Percentiles rank a stretch among this genome's conserved stretches.
Conservation (phyloP, 2,888 invertebrate species). For the Odiellus spinosus region DNA sequence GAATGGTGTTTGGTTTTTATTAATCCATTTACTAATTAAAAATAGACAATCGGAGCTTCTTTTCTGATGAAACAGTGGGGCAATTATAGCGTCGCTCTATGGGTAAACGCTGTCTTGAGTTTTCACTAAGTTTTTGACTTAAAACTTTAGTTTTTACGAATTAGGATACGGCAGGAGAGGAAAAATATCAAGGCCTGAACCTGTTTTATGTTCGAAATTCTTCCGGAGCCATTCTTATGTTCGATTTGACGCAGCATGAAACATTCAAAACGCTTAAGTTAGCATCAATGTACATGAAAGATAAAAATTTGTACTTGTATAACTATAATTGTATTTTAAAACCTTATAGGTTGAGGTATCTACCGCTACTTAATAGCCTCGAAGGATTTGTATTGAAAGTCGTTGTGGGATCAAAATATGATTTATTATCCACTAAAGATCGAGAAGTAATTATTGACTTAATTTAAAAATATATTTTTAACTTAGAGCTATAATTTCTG, state of each 20-base stretch:
- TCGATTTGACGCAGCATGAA: not conserved
- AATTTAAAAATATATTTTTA: not conserved
- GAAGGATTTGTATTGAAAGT: slow-evolving; percentile 9
- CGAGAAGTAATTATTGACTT: slow-evolving; percentile 5
- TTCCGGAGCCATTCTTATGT: not conserved
- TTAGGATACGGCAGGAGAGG: not conserved
- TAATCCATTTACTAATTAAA: no score
- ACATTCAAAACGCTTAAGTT: slow-evolving; percentile 10
- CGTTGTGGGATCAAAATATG: slow-evolving; percentile 10
- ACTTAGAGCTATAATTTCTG: not conserved
- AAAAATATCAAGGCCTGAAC: not conserved
- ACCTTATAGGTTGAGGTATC: slow-evolving; percentile 7
- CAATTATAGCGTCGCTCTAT: no score
- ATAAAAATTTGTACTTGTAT: no score
- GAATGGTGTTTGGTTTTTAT: no score
- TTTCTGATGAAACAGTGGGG: no score
- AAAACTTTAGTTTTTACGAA: not conserved
- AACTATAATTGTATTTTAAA: not conserved
- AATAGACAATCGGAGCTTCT: no score
- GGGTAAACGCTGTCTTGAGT: no score
- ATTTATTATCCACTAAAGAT: slow-evolving; percentile 1
- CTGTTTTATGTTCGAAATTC: not conserved
- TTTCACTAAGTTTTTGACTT: no score
- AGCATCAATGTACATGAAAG: not conserved
- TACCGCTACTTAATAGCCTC: slow-evolving; percentile 10